phyloP scores from a whole-genome alignment of 2,797 vertebrate species.

The Coendou prehensilis region DNA sequence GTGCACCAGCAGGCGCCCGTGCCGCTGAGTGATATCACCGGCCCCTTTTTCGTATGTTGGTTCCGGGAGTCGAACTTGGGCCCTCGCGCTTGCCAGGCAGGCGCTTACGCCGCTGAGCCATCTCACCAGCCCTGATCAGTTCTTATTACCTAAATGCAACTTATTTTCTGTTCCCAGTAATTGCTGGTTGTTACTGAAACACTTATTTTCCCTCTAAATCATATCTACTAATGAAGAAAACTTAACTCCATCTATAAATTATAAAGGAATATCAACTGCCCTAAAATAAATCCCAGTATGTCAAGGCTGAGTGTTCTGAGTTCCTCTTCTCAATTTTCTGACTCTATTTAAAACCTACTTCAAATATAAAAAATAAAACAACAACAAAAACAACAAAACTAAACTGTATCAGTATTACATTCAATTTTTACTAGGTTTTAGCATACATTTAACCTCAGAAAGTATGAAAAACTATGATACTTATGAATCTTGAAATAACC shows the following conservation, averaged over 20 bases:
- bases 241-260: neutral
- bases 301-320: neutral
- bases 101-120: too few relatives aligned
- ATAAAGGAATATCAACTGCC: neutral
- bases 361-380: constrained; percentile 36
- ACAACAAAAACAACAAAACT: constrained; percentile 44
- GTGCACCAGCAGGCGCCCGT: too few relatives aligned
- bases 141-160: neutral
- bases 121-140: neutral
- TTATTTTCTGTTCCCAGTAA: constrained; percentile 14
- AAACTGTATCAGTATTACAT: constrained; percentile 37
- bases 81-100: too few relatives aligned
- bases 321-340: constrained; percentile 43
- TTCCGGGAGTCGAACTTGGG: too few relatives aligned
- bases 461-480: neutral
- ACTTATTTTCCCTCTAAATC: neutral
- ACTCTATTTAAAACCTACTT: constrained; percentile 31
- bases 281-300: constrained; percentile 29
- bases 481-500: constrained; percentile 56
- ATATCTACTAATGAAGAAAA: neutral
- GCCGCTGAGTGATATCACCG: too few relatives aligned
- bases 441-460: constrained; percentile 17
- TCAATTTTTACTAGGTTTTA: constrained; percentile 31
- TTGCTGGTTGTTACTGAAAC: constrained; percentile 47
- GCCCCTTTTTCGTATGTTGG: too few relatives aligned